phyloP scores from a whole-genome alignment of 2,113 vertebrate species.

The Romanogobio albipinnatus region DNA sequence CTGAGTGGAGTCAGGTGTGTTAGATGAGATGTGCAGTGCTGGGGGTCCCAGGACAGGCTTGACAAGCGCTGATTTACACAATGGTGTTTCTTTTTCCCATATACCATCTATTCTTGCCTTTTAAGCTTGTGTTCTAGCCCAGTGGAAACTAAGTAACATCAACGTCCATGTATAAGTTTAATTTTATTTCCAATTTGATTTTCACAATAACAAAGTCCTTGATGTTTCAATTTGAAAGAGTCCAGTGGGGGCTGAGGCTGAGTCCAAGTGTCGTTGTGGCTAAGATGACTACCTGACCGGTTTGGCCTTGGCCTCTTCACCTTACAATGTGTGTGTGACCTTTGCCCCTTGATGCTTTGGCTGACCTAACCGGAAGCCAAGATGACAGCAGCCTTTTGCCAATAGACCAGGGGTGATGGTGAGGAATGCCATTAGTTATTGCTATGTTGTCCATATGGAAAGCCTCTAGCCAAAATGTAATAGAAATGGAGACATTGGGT shows the following conservation, averaged over 20 bases:
- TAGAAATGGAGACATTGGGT: constrained; percentile 30
- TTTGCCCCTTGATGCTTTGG: constrained; percentile 99
- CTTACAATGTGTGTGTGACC: constrained; percentile 99
- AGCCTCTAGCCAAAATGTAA: constrained; percentile 49
- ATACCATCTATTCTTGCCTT: neutral
- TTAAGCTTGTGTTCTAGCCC: constrained; percentile 39
- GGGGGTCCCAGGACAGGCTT: no score
- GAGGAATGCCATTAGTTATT: constrained; percentile 95
- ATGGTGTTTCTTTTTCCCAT: neutral
- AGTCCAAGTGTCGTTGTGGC: constrained; percentile 94
- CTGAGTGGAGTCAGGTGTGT: no score
- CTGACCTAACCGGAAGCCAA: constrained; percentile 99
- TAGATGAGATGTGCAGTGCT: neutral
- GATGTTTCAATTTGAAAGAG: constrained; percentile 99
- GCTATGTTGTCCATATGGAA: constrained; percentile 78
- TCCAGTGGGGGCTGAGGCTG: constrained; percentile 99
- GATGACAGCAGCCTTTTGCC: constrained; percentile 99
- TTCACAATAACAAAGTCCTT: constrained; percentile 99
- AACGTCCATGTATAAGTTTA: constrained; percentile 49
- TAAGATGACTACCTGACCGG: constrained; percentile 99
- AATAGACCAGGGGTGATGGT: constrained; percentile 99
- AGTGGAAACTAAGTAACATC: constrained; percentile 31
- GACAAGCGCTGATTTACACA: neutral
- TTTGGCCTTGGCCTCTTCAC: constrained; percentile 99
- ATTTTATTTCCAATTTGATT: constrained; percentile 81